Evolutionary conservation across 2,113 vertebrate genomes (phyloP).

Genomic region (Macrotis lagotis): DNA sequence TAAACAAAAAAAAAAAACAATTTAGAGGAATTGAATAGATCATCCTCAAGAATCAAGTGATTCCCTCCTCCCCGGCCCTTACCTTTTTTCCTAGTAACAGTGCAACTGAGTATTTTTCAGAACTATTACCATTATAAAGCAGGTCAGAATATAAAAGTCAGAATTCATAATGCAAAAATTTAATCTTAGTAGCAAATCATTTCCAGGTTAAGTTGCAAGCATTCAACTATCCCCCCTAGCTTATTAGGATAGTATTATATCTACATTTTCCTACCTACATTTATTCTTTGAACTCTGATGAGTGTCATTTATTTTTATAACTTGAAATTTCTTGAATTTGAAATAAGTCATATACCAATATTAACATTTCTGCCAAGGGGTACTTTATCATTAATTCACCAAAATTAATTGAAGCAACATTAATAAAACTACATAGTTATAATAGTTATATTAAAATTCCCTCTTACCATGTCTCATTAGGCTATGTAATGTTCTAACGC

Average conservation of each 20-base stretch:
- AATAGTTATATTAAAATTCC: conserved; percentile 28
- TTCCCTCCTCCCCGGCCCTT: neutral
- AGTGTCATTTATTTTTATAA: conserved; percentile 51
- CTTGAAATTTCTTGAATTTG: conserved; percentile 36
- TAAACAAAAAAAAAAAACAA: neutral
- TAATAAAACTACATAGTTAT: conserved; percentile 16
- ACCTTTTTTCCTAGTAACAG: neutral
- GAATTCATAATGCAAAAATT: neutral
- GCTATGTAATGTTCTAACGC: conserved; percentile 9
- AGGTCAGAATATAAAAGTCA: conserved; percentile 13
- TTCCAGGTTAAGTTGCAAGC: neutral
- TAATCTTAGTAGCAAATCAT: neutral
- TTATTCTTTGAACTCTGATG: conserved; percentile 36
- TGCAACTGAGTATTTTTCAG: conserved; percentile 9
- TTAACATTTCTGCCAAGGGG: conserved; percentile 41
- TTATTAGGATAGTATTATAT: conserved; percentile 5
- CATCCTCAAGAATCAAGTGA: neutral
- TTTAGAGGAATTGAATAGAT: conserved; percentile 6
- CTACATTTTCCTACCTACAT: conserved; percentile 20
- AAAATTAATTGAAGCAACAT: conserved; percentile 48
- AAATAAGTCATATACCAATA: conserved; percentile 19
- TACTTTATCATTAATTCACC: conserved; percentile 46
- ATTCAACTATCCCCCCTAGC: neutral
- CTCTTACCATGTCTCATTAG: conserved; percentile 50
- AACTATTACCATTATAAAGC: neutral